Conservation (phyloP, 1,140 invertebrate species). For the Drosophila persimilis region DNA sequence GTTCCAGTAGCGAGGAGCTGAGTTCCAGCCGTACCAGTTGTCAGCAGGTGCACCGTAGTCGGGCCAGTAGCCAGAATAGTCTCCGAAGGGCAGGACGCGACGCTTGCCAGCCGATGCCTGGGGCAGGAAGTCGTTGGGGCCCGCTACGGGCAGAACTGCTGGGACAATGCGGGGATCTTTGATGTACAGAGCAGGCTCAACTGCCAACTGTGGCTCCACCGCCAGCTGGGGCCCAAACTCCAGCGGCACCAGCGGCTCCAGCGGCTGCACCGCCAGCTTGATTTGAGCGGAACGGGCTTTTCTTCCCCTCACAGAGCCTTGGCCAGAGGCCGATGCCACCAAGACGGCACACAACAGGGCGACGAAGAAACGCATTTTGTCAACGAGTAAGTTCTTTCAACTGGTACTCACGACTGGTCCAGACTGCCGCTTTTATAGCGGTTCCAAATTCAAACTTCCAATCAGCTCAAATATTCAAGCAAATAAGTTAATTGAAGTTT, state of each 20-base stretch:
- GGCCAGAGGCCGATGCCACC: conserved; percentile 39
- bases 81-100: conserved; percentile 7
- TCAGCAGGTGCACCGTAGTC: conserved; percentile 17
- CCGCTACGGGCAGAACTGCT: not conserved
- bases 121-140: conserved; percentile 4
- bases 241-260: conserved; percentile 17
- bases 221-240: conserved; percentile 5
- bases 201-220: conserved; percentile 24
- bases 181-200: conserved; percentile 2
- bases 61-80: conserved; percentile 32
- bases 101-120: conserved; percentile 9
- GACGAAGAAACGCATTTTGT: conserved; percentile 45
- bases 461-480: conserved; percentile 33
- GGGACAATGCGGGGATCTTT: not conserved
- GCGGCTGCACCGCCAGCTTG: conserved; percentile 32
- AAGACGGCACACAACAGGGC: conserved; percentile 37
- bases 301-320: conserved; percentile 28
- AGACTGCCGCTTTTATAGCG: conserved; percentile 35
- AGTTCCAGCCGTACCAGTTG: conserved; percentile 36
- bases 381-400: conserved; percentile 40
- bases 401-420: conserved; percentile 1
- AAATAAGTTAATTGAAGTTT: conserved; percentile 36
- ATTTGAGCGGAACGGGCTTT: conserved; percentile 8
- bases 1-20: conserved; percentile 27
- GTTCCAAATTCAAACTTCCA: not conserved